These are phyloP conservation scores for Damaliscus lunatus DNA, from an alignment of 2,113 vertebrate species.

Conservation along the genomic window DNA sequence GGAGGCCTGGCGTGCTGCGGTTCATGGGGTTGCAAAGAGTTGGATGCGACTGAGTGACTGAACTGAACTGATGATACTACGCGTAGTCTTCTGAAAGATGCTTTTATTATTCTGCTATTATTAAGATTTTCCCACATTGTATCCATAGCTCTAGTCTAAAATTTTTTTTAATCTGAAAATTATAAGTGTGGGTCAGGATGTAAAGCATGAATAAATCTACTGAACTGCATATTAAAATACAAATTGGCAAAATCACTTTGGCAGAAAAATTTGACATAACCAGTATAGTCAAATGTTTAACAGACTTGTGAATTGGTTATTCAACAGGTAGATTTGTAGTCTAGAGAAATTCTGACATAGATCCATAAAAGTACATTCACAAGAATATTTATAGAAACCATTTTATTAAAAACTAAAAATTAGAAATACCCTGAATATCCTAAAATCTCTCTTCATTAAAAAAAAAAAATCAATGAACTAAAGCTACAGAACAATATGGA, in stretches of 20 bases:
- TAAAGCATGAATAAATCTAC: background rate
- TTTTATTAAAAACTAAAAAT: background rate
- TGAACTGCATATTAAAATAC: background rate
- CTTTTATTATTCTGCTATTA: background rate
- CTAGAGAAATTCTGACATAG: background rate
- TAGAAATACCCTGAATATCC: background rate
- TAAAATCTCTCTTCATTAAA: background rate
- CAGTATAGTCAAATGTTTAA: background rate
- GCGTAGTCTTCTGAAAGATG: background rate
- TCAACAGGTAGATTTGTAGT: background rate
- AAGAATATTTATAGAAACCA: background rate
- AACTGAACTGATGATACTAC: background rate
- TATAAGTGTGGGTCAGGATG: background rate
- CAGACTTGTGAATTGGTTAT: background rate
- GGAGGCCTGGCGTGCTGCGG: fast-evolving
- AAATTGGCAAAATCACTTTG: background rate
- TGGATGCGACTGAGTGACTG: fast-evolving
- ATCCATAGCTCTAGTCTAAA: background rate
- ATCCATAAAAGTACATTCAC: background rate
- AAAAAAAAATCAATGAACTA: background rate
- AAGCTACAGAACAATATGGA: background rate
- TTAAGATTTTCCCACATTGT: background rate
- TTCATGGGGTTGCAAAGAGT: background rate
- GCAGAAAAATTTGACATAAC: background rate
- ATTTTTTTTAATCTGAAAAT: background rate